phyloP scores from a whole-genome alignment of 2,888 invertebrate genomes.

The Euproctis similis region DNA sequence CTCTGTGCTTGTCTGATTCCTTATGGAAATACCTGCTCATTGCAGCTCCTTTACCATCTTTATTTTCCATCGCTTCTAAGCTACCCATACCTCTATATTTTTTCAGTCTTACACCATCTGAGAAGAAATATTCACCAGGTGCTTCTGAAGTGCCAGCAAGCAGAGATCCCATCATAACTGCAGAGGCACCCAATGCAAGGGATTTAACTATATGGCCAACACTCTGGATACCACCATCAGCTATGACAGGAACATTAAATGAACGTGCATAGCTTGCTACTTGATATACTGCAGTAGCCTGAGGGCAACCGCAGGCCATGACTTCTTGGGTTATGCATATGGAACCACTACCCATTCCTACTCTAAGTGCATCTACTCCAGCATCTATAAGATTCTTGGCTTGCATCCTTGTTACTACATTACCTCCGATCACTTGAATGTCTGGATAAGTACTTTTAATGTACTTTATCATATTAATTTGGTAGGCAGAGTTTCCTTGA shows the following conservation, averaged over 20 bases:
- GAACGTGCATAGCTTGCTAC: constrained; percentile 92
- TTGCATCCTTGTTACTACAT: constrained; percentile 97
- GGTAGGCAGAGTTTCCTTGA: too few species aligned
- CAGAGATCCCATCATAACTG: constrained; percentile 99
- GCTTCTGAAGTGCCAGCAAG: constrained; percentile 98
- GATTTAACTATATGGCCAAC: constrained; percentile 98
- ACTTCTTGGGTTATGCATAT: constrained; percentile 99
- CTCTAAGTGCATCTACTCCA: constrained; percentile 96
- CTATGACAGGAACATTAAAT: constrained; percentile 96
- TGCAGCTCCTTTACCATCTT: too few species aligned
- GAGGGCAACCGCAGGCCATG: constrained; percentile 99
- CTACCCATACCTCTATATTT: constrained; percentile 99
- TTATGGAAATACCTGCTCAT: too few species aligned
- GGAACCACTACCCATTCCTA: constrained; percentile 99
- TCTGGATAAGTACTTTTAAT: constrained; percentile 91
- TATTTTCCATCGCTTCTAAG: too few species aligned
- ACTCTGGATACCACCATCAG: constrained; percentile 98
- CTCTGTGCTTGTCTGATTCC: too few species aligned
- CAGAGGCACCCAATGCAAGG: constrained; percentile 92
- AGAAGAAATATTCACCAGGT: constrained; percentile 99
- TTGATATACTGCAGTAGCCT: constrained; percentile 98
- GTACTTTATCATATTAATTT: constrained; percentile 94
- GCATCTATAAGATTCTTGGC: constrained; percentile 98
- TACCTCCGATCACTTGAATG: constrained; percentile 96
- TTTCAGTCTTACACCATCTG: constrained; percentile 97